These are phyloP conservation scores for Scaptodrosophila lebanonensis DNA, from an alignment of 1,140 invertebrate genomes.

Conservation along the genomic window DNA sequence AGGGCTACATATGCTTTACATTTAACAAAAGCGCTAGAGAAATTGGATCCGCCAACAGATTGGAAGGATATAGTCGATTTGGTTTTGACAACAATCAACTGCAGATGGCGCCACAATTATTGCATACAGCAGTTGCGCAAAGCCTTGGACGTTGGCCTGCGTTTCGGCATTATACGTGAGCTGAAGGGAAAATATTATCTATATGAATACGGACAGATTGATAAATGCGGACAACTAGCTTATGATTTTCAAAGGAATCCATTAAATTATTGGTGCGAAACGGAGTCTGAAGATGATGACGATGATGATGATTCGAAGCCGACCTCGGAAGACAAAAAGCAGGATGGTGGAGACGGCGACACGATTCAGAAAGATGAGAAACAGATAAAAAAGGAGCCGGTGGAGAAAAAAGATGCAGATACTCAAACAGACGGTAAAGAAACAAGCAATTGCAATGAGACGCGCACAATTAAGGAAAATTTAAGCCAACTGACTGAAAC, in stretches of 20 bases:
- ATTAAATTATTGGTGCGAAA: not conserved
- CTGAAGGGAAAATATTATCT: constrained; percentile 40
- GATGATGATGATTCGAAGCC: not conserved
- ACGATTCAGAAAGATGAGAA: not conserved
- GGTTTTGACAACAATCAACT: constrained; percentile 4
- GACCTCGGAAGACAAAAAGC: not conserved
- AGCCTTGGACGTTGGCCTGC: constrained; percentile 27
- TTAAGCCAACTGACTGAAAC: no score
- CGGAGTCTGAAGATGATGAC: not conserved
- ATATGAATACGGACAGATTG: constrained; percentile 32
- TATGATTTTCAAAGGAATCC: constrained; percentile 12
- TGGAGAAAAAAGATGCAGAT: not conserved
- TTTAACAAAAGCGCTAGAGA: constrained; percentile 15
- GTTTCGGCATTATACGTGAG: constrained; percentile 34
- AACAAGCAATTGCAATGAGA: not conserved
- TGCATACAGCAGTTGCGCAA: constrained; percentile 12
- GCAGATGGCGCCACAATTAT: constrained; percentile 5
- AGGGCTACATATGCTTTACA: constrained; percentile 24
- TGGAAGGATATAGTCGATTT: constrained; percentile 19
- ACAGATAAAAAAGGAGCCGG: not conserved
- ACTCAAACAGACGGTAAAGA: not conserved
- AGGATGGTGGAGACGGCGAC: no score
- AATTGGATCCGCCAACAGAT: constrained; percentile 17
- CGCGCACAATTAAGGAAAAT: no score
- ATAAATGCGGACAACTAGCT: constrained; percentile 2